Conservation (phyloP, 64 coral and sea anemone genomes). For the Pocillopora damicornis region DNA sequence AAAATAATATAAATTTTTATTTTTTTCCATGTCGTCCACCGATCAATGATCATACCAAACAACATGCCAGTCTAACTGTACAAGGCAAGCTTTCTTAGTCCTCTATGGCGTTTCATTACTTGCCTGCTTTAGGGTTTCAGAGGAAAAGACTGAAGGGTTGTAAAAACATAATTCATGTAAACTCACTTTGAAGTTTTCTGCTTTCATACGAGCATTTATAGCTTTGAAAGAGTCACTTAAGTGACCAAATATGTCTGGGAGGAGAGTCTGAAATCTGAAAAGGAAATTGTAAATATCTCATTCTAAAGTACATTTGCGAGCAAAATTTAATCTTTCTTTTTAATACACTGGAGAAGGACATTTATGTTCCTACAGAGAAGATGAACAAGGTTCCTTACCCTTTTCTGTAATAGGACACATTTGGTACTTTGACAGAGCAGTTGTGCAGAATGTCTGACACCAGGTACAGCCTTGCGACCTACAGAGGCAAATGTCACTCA, state of each 20-base stretch:
- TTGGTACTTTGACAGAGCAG: slow-evolving; percentile 94
- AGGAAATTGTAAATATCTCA: not conserved
- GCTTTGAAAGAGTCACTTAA: slow-evolving; percentile 85
- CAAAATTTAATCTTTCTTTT: not conserved
- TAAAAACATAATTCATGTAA: not conserved
- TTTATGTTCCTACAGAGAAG: not conserved
- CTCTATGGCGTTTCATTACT: no score
- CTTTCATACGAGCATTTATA: slow-evolving; percentile 95
- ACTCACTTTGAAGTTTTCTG: slow-evolving; percentile 95
- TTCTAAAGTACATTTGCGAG: no score
- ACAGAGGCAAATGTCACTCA: not conserved
- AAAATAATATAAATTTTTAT: not conserved
- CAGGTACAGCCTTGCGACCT: slow-evolving; percentile 84
- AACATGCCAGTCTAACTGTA: no score
- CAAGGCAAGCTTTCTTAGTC: no score
- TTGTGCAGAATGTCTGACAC: slow-evolving; percentile 93
- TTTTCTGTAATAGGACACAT: slow-evolving; percentile 94
- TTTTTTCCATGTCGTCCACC: no score
- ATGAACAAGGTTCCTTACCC: slow-evolving; percentile 40
- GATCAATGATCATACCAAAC: no score
- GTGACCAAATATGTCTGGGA: slow-evolving; percentile 77
- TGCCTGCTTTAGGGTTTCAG: not conserved
- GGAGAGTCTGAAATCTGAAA: slow-evolving; percentile 78
- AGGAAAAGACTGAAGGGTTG: not conserved
- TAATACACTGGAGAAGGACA: not conserved